Percentiles rank a stretch among this genome's conserved stretches.
These are phyloP conservation scores for Aphis gossypii DNA, from an alignment of 1,140 invertebrate species.

Conservation along the genomic window DNA sequence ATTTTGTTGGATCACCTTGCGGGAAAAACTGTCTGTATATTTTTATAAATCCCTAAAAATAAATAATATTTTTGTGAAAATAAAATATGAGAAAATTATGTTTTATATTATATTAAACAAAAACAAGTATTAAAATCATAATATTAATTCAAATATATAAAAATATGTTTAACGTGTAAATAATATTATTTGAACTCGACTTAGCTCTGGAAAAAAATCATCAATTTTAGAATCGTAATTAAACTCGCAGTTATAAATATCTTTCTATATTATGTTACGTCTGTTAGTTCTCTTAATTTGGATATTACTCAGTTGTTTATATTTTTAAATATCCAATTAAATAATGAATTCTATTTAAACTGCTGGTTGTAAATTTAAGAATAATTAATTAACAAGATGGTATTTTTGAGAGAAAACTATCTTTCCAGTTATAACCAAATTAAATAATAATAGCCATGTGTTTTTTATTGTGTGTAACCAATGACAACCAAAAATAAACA, in stretches of 20 bases:
- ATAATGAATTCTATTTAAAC: too few relatives aligned
- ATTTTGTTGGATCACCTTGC: constrained; percentile 96
- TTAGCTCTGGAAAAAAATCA: too few relatives aligned
- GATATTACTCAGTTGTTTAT: neutral
- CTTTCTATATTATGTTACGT: neutral
- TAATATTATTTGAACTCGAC: neutral
- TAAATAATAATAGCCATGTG: neutral
- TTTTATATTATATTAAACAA: neutral
- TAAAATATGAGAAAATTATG: neutral
- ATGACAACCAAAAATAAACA: neutral
- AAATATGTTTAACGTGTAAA: neutral
- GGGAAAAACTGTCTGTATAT: constrained; percentile 99
- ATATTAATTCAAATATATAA: neutral
- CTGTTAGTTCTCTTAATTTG: neutral
- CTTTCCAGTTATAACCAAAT: too few relatives aligned
- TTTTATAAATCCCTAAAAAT: constrained; percentile 93
- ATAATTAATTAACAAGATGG: too few relatives aligned
- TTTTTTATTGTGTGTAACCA: neutral
- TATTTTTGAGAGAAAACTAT: too few relatives aligned
- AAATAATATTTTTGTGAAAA: constrained; percentile 58
- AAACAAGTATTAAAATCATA: neutral
- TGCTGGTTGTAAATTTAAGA: too few relatives aligned
- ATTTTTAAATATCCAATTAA: neutral
- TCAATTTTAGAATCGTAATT: too few relatives aligned
- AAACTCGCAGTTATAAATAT: neutral